Percentiles rank a stretch among this genome's conserved stretches.
phyloP scores from a whole-genome alignment of 2,888 invertebrate genomes.

The Papilio demoleus region DNA sequence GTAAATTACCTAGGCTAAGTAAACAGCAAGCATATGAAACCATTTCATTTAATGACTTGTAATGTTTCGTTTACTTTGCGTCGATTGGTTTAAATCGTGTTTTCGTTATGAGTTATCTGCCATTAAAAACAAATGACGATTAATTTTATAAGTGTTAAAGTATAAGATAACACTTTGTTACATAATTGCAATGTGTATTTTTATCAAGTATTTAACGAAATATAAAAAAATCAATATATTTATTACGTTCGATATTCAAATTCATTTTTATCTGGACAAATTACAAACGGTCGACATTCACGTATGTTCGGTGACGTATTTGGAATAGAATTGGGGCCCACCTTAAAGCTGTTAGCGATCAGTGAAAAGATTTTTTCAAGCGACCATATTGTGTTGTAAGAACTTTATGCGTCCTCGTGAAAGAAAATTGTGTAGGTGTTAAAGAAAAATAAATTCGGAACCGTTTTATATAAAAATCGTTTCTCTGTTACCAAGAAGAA shows the following conservation, averaged over 20 bases:
- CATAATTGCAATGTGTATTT: too few relatives aligned
- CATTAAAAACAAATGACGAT: not conserved
- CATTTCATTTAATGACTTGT: too few relatives aligned
- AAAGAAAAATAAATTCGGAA: conserved; percentile 6
- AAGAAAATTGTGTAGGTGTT: not conserved
- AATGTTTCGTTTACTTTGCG: not conserved
- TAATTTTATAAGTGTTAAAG: not conserved
- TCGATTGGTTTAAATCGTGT: not conserved
- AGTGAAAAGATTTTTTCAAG: conserved; percentile 16
- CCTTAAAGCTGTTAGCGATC: conserved; percentile 34
- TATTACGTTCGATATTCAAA: too few relatives aligned
- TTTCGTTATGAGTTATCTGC: not conserved
- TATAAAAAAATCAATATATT: too few relatives aligned
- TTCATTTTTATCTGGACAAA: not conserved
- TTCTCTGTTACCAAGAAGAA: not conserved
- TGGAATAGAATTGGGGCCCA: conserved; percentile 24
- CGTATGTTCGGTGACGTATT: not conserved
- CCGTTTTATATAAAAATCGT: not conserved
- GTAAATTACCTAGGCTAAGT: not conserved
- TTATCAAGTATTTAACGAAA: too few relatives aligned
- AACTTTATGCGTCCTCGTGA: conserved; percentile 11
- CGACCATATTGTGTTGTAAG: conserved; percentile 6
- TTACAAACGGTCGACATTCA: not conserved
- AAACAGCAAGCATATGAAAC: not conserved
- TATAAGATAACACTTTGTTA: not conserved